Evolutionary conservation across 2,797 vertebrate species (phyloP).

Genomic region (Natrix natrix): DNA sequence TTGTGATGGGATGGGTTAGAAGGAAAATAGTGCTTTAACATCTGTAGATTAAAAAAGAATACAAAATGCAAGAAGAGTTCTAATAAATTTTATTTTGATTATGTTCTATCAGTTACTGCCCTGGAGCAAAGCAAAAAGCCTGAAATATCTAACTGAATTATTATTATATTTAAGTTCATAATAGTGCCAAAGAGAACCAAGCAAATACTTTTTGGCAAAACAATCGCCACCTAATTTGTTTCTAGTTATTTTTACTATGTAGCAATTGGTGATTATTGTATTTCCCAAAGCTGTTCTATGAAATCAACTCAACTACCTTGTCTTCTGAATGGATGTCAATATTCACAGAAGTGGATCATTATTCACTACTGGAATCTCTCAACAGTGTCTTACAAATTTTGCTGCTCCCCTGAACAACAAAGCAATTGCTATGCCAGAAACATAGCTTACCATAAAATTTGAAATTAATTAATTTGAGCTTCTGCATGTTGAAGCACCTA

Average conservation of each 20-base stretch:
- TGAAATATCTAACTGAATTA: neutral
- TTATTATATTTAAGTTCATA: neutral
- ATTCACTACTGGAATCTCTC: neutral
- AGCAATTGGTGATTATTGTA: neutral
- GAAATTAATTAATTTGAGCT: neutral
- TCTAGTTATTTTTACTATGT: constrained; percentile 17
- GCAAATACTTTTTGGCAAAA: constrained; percentile 28
- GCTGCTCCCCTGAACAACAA: neutral
- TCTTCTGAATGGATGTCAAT: neutral
- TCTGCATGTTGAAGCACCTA: neutral
- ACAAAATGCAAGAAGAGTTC: neutral
- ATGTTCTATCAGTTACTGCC: neutral
- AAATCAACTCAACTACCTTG: neutral
- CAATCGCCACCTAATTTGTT: constrained; percentile 26
- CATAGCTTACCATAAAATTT: neutral
- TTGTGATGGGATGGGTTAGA: neutral
- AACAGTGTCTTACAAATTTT: neutral
- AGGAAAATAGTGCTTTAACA: neutral
- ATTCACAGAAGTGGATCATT: neutral
- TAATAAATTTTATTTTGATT: neutral
- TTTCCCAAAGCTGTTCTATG: neutral
- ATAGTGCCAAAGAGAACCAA: constrained; percentile 10
- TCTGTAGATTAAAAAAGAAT: neutral
- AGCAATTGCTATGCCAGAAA: neutral
- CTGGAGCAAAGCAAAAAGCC: neutral